Evolutionary conservation across 2,888 invertebrate genomes (phyloP), one percentile per base, ranked within the genome.

Genomic region (Dynastes maya): DNA sequence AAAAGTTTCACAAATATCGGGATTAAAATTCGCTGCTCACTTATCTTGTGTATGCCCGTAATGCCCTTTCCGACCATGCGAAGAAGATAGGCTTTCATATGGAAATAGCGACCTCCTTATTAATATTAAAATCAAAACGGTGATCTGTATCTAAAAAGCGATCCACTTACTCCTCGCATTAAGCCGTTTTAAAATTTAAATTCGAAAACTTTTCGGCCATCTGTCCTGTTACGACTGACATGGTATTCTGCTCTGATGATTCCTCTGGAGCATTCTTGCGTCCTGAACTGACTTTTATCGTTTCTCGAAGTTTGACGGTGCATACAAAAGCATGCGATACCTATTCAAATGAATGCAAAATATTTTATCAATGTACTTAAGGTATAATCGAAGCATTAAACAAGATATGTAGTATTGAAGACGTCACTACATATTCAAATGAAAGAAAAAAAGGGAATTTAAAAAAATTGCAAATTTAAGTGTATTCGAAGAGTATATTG

Each of bases 41-140:
- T 32, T 63, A 32, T 63, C 22, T 13, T 8, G 11, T 9, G 45
- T 16, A 40, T 51, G 27, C 51, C 11, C 68, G 51, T 13, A 29
- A 13, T 29, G 22, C 27, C 11, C 51, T 51, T 27, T 45, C 49
- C 51, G 29, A 22, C 22, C 68, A 51, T 49, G 27, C 68, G 22
- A 29, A 68, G 51, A 27, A 51, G 49, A 68, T 68, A 3, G 29
- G 45, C 51, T 68, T 68, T 53, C 68, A 51, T 68, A 68, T 68
- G 68, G 51, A 27, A 68, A 68, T 68, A 11, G 51, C 51, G 51
- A 22, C 51, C 53, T 68, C 51, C 68, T 68, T 53, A 68, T 68
- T 68, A 68, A 68, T 68, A 68, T 68, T 68, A 68, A 68, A 68
- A 68, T 68, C 68, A 68, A 68, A 68, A 51, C 68, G 68, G 51